These are phyloP conservation scores for Falco peregrinus DNA, from an alignment of 2,797 vertebrate species.

Conservation along the genomic window DNA sequence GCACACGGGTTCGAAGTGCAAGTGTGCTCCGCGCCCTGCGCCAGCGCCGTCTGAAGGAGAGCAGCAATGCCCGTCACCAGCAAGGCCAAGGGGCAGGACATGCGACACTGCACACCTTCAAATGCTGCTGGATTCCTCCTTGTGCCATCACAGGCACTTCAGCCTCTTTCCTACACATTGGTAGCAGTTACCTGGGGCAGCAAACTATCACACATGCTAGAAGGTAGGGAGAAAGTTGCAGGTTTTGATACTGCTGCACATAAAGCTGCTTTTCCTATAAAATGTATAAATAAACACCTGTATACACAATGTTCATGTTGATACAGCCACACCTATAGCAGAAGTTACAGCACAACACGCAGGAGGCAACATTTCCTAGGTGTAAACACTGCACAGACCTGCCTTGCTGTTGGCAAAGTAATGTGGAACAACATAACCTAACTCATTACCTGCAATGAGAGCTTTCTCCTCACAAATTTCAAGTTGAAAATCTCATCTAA, in stretches of 20 bases:
- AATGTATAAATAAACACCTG: fast-evolving
- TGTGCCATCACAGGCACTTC: fast-evolving
- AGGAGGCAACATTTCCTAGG: background rate
- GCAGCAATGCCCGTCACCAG: background rate
- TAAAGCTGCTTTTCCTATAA: background rate
- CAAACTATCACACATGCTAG: background rate
- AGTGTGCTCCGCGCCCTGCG: fast-evolving
- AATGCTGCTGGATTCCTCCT: too few relatives aligned
- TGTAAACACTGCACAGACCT: background rate
- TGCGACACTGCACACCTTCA: fast-evolving
- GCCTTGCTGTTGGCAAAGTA: background rate
- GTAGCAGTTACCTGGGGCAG: background rate
- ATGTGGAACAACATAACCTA: fast-evolving
- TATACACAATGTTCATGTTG: fast-evolving
- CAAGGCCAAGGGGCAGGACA: background rate
- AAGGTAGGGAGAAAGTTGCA: background rate
- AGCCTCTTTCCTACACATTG: background rate
- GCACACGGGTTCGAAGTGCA: background rate
- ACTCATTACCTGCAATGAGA: background rate
- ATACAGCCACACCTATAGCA: fast-evolving
- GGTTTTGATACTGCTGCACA: background rate
- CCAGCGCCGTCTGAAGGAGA: background rate
- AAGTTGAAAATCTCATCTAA: background rate
- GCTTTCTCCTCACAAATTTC: background rate
- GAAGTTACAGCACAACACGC: fast-evolving